Conservation (phyloP, 2,888 invertebrate genomes). For the Encarsia formosa region DNA sequence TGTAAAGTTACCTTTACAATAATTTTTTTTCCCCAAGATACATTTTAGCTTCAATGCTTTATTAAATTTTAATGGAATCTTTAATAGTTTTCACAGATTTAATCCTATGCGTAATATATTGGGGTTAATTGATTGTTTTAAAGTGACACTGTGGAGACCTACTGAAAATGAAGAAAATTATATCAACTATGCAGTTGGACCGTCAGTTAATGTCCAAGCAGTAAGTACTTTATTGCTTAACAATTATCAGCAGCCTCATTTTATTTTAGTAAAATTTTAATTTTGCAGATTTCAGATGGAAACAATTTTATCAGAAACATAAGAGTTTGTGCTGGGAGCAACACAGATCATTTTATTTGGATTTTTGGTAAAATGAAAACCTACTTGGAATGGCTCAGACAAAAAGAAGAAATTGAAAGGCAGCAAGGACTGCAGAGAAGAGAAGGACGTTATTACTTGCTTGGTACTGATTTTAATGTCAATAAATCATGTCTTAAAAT, state of each 20-base stretch:
- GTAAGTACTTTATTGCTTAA: conserved; percentile 1
- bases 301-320: background rate
- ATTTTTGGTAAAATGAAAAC: background rate
- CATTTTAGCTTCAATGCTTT: too few species aligned
- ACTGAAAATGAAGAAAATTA: background rate
- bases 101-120: background rate
- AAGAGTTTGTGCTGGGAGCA: background rate
- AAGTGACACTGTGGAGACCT: background rate
- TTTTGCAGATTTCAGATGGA: background rate
- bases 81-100: conserved; percentile 1
- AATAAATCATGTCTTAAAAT: too few species aligned
- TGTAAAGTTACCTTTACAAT: too few species aligned
- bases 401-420: background rate
- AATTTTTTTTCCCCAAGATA: too few species aligned
- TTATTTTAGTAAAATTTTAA: background rate
- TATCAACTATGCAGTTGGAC: background rate
- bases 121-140: conserved; percentile 4
- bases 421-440: too few species aligned
- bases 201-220: conserved; percentile 3
- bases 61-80: too few species aligned
- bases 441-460: background rate
- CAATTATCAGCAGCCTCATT: background rate
- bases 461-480: too few species aligned
- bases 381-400: background rate
- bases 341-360: conserved; percentile 1